Evolutionary conservation across 64 coral and sea anemone genomes (phyloP), one percentile per base, ranked within the genome.

Genomic region (Pocillopora damicornis): DNA sequence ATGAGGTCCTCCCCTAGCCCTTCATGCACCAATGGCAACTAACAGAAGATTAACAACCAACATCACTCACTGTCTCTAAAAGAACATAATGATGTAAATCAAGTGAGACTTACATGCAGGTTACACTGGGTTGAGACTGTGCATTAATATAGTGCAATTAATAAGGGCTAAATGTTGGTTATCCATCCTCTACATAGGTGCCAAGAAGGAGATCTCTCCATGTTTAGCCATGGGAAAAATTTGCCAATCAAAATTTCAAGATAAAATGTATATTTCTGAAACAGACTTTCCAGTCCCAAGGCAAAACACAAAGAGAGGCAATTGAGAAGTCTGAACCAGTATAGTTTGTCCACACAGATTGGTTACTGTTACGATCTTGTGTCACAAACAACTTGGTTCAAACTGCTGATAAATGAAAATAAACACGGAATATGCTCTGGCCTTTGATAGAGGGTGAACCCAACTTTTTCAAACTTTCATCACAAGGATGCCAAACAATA

Each of bases 361-460:
- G 35, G 61, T 16, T 38, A 67, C 37, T 25, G 60, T 60, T 25
- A 22, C 66, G 23, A 57, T 57, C n/a, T 15, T 6, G 2, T 57
- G 20, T 57, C 57, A 20, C 64, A 61, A 62, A 80, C 23, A 62
- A 25, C 15, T 57, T 58, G 81, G 17, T 84, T 66, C 81, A 84
- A 72, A 84, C 81, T 69, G 5, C 64, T 37, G 71, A n/a, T 69
- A 84, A 82, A 63, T 65, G 13, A 57, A 72, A 84, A 71, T 69
- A 45, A 69, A 84, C 23, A 66, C 13, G 15, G 57, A 51, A 82
- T 59, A 25, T 71, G 26, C 64, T 15, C 18, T 67, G 13, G 81
- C 20, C 63, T 84, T 84, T 71, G 81, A 18, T 72, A 22, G 56
- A 37, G 64, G n/a, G 63, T 71, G 45, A 69, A 23, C 17, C 62